A percentile compares a stretch with the other conserved stretches of the same genome.
Evolutionary conservation across 2,797 vertebrate genomes (phyloP).

Genomic region (Meriones psammophilus): DNA sequence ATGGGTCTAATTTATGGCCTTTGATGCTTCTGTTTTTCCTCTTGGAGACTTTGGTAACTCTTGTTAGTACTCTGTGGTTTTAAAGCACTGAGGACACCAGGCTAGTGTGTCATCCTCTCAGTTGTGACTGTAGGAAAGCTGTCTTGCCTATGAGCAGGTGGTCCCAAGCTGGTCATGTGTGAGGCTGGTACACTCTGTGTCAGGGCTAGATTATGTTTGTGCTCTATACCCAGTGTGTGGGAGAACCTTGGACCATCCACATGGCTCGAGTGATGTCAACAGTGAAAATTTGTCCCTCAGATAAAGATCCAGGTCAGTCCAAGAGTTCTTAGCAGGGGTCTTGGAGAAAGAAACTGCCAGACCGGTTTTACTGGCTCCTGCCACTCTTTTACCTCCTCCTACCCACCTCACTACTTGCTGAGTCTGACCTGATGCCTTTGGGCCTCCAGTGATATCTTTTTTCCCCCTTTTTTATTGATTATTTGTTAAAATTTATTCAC

Average conservation of each 20-base stretch:
- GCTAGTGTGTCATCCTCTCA: neutral
- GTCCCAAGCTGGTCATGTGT: neutral
- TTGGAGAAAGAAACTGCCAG: neutral
- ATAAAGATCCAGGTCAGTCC: neutral
- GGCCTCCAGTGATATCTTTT: neutral
- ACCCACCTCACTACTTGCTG: neutral
- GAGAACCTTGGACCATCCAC: too few relatives aligned
- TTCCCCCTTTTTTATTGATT: too few relatives aligned
- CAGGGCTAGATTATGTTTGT: neutral
- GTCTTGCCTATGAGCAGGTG: neutral
- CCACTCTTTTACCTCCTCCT: neutral
- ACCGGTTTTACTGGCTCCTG: neutral
- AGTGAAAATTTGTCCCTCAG: neutral
- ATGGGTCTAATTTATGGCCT: neutral
- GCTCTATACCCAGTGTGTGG: neutral
- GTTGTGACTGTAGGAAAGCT: neutral
- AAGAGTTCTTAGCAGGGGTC: neutral
- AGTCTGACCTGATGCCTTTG: neutral
- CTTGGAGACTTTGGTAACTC: neutral
- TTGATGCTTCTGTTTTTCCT: neutral
- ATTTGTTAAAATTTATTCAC: too few relatives aligned
- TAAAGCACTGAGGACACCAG: neutral
- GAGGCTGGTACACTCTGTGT: neutral
- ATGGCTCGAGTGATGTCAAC: neutral
- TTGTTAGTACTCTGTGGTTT: neutral